Conservation (phyloP, 1,140 invertebrate genomes). For the Bursaphelenchus mucronatus region DNA sequence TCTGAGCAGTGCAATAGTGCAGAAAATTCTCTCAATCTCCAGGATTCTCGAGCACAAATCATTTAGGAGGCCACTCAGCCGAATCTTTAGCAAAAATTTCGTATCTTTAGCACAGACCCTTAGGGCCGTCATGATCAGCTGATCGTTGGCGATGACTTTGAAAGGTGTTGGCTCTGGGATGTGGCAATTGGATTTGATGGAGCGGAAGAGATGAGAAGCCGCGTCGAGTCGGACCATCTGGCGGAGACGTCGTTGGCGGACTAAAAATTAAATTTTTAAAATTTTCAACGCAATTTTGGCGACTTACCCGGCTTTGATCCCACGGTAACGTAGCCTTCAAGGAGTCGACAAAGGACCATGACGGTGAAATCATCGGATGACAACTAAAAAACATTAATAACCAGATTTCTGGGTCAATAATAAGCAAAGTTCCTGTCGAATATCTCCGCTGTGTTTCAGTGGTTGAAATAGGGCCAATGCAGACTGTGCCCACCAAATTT, state of each 20-base stretch:
- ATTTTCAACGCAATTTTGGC: not conserved
- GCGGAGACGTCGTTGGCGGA: conserved; percentile 7
- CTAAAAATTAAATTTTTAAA: conserved; percentile 9
- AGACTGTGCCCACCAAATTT: conserved; percentile 1
- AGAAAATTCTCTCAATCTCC: conserved; percentile 26
- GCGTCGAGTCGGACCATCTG: conserved; percentile 33
- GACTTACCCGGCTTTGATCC: not conserved
- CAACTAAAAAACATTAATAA: conserved; percentile 20
- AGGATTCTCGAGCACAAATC: conserved; percentile 29
- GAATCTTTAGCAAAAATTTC: conserved; percentile 42
- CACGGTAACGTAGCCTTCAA: conserved; percentile 18
- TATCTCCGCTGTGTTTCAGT: not conserved
- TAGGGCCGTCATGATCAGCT: conserved; percentile 12
- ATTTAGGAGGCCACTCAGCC: conserved; percentile 40
- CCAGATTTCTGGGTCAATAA: not conserved
- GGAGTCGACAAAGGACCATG: conserved; percentile 18
- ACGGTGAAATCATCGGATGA: conserved; percentile 11
- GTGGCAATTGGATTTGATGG: conserved; percentile 16
- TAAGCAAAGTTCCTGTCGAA: not conserved
- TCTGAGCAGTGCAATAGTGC: conserved; percentile 24
- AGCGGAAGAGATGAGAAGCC: conserved; percentile 19
- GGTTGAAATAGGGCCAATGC: conserved; percentile 7
- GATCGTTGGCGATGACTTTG: conserved; percentile 28
- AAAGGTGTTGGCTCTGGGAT: conserved; percentile 35
- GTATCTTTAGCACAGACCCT: conserved; percentile 28